Percentiles rank a stretch among this genome's conserved stretches.
phyloP scores from a whole-genome alignment of 2,797 vertebrate species.

The Sebastes steindachneri region DNA sequence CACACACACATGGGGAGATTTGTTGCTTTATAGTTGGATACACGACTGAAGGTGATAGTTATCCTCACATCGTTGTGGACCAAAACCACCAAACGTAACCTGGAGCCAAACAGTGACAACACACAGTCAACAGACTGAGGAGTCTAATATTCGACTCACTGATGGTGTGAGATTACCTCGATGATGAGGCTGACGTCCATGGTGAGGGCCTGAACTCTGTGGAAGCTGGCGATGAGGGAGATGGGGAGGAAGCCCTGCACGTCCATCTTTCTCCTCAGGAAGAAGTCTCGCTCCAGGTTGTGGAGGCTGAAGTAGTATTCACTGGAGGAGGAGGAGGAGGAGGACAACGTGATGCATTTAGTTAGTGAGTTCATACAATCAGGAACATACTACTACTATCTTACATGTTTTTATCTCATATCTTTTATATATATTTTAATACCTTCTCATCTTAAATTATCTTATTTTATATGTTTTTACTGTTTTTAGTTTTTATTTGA shows the following conservation, averaged over 20 bases:
- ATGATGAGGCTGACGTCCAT: conserved; percentile 91
- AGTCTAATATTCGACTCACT: too few relatives aligned
- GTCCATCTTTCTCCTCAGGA: conserved; percentile 96
- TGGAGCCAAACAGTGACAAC: background rate
- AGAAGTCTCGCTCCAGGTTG: conserved; percentile 96
- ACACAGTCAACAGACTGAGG: too few relatives aligned
- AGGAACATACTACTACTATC: background rate
- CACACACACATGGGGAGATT: too few relatives aligned
- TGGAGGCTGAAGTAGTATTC: conserved; percentile 98
- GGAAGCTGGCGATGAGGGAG: conserved; percentile 94
- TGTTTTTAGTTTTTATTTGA: too few relatives aligned
- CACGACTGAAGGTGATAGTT: background rate
- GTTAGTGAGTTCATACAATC: background rate
- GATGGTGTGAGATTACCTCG: conserved; percentile 82
- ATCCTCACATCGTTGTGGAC: background rate
- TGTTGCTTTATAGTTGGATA: too few relatives aligned
- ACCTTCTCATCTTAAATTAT: too few relatives aligned
- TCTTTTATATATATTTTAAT: too few relatives aligned
- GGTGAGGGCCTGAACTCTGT: conserved; percentile 93
- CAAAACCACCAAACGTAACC: background rate
- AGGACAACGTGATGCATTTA: background rate
- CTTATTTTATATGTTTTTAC: too few relatives aligned
- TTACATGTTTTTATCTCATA: too few relatives aligned
- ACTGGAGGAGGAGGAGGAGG: conserved; percentile 68
- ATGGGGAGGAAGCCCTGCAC: conserved; percentile 92